Percentiles rank a stretch among this genome's conserved stretches.
These are phyloP conservation scores for Ochropleura leucogaster DNA, from an alignment of 2,888 invertebrate species.

Conservation along the genomic window DNA sequence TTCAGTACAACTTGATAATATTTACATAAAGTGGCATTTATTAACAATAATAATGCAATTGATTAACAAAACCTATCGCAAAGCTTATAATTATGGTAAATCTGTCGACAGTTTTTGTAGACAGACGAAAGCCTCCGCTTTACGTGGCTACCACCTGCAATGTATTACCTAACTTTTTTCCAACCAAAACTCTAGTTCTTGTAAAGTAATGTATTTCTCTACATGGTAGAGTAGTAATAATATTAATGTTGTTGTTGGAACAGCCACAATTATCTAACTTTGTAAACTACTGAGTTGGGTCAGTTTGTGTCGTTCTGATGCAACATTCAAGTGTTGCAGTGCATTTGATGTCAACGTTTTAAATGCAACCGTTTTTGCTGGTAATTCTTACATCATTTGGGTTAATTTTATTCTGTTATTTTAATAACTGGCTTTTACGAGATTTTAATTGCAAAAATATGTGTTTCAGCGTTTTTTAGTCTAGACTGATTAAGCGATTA, in stretches of 20 bases:
- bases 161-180: conserved; percentile 5
- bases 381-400: conserved; percentile 55
- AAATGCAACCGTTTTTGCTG: conserved; percentile 53
- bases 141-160: too few species aligned
- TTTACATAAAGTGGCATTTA: not conserved
- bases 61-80: not conserved
- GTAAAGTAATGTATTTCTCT: conserved; percentile 13
- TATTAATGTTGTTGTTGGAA: conserved; percentile 36
- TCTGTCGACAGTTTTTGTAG: too few species aligned
- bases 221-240: conserved; percentile 13
- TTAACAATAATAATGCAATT: not conserved
- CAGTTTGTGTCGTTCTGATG: conserved; percentile 33
- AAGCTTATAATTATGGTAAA: too few species aligned
- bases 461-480: not conserved
- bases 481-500: not conserved
- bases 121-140: too few species aligned
- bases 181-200: not conserved
- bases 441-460: not conserved
- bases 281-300: conserved; percentile 30
- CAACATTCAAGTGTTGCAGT: conserved; percentile 46
- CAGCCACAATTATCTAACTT: conserved; percentile 46
- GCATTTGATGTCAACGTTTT: conserved; percentile 52
- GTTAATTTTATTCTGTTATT: conserved; percentile 61
- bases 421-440: conserved; percentile 37
- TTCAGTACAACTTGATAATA: not conserved